These are phyloP conservation scores for Limnephilus marmoratus DNA, from an alignment of 2,888 invertebrate genomes.

Conservation along the genomic window DNA sequence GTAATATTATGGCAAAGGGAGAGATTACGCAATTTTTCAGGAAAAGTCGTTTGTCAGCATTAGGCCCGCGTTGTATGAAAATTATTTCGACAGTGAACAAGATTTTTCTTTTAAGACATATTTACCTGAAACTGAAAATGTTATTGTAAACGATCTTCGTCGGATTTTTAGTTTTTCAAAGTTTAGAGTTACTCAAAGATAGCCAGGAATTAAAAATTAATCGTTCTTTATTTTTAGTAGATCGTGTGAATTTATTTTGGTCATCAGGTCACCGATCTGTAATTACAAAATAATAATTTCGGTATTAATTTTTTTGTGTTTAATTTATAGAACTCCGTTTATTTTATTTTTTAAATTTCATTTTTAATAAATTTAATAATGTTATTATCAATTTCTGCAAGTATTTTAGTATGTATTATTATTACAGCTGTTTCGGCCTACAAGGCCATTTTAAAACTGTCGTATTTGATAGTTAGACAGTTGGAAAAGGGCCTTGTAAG, in stretches of 20 bases:
- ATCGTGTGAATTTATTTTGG: neutral
- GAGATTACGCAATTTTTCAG: conserved; percentile 11
- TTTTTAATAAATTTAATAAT: too few relatives aligned
- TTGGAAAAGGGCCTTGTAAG: too few relatives aligned
- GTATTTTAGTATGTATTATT: too few relatives aligned
- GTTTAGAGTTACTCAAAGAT: neutral
- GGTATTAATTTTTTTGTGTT: too few relatives aligned
- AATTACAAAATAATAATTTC: too few relatives aligned
- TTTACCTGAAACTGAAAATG: neutral
- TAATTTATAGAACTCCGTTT: too few relatives aligned
- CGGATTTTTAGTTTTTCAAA: neutral
- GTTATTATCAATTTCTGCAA: too few relatives aligned
- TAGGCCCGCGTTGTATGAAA: neutral
- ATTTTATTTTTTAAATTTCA: too few relatives aligned
- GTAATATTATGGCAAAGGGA: neutral
- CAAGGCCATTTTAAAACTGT: too few relatives aligned
- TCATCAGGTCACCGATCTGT: too few relatives aligned
- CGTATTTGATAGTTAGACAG: too few relatives aligned
- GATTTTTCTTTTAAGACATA: neutral
- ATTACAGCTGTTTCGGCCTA: too few relatives aligned
- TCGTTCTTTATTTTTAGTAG: neutral
- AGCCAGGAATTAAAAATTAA: neutral
- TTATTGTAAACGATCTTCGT: neutral
- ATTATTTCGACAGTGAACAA: neutral
- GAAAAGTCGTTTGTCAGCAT: conserved; percentile 26